Base-by-base conservation (phyloP, 2,113 vertebrate species). In the Catharus minimus region DNA sequence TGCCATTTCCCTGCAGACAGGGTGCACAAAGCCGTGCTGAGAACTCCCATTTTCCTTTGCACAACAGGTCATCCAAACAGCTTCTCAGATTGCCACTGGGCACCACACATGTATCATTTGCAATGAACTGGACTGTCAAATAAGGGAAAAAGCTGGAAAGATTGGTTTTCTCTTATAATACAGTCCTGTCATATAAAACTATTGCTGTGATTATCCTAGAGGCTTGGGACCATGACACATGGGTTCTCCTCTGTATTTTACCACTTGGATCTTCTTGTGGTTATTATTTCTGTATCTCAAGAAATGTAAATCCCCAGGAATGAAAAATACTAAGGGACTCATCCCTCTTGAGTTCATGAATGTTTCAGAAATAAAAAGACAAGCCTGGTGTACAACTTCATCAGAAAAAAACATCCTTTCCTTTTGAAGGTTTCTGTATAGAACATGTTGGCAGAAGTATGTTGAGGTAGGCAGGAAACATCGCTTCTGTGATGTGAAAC, bases 11-110 rank as follows among this genome's bases (percentile, higher is more conserved):
- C 76, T 13, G 3, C 33, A 80, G 84, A 94, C 38, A 76, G 39
- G 36, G 55, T 86, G 47, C 69, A 84, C 1, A 2, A 27, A 77
- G 71, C 38, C 6, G 0, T 41, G 69, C 81, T 5, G 7, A 90
- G 71, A 41, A 23, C 47, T 81, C 72, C 60, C 20, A 8, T 61
- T 78, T 87, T 67, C 52, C 88, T 75, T 86, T 30, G 43, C 85
- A 57, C 71, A 95, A 83, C 71, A 24, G 76, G 82, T 82, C 92
- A 84, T 28, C 82, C 38, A 78, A 94, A 81, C 75, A 92, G 61
- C 75, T 75, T 86, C 82, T 72, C 39, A 21, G 64, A 71, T 91
- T 94, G 89, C 61, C 90, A 90, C 56, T 66, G 66, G 64, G 83
- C 49, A 85, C 56, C 5, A 4, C 2, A 5, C 15, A 7, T 39